Conservation (phyloP, 2,888 invertebrate genomes). For the Lasioglossum morio region DNA sequence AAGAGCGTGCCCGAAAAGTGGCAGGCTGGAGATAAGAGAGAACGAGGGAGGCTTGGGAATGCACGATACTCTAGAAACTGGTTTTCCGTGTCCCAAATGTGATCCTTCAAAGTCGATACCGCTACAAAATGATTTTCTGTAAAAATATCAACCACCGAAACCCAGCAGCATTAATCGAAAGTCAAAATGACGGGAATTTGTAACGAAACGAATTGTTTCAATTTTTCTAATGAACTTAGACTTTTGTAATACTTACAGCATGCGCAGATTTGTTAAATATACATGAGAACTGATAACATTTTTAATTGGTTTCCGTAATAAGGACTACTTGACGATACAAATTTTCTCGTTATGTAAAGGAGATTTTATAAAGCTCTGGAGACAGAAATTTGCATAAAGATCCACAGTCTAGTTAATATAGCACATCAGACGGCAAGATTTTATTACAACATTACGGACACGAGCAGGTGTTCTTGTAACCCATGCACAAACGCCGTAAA, state of each 20-base stretch:
- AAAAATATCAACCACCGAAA: not conserved
- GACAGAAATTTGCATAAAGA: not conserved
- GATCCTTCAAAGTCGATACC: not conserved
- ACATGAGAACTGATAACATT: not conserved
- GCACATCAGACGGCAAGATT: not conserved
- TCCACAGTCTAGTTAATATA: no score
- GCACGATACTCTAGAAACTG: not conserved
- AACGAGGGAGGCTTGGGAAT: not conserved
- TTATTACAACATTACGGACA: not conserved
- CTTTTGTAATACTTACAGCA: not conserved
- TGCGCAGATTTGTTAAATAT: not conserved
- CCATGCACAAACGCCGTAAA: not conserved
- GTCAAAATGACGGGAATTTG: not conserved
- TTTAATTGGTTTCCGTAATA: not conserved
- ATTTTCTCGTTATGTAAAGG: not conserved
- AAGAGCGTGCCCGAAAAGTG: slow-evolving; percentile 34
- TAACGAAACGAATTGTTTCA: not conserved
- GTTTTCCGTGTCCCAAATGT: not conserved
- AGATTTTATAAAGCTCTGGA: not conserved
- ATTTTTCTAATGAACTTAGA: not conserved
- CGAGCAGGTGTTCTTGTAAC: not conserved
- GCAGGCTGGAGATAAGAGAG: slow-evolving; percentile 31
- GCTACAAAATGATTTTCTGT: not conserved
- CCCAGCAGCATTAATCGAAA: not conserved
- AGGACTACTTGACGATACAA: not conserved